Conservation (phyloP, 2,797 vertebrate genomes). For the Mus caroli region DNA sequence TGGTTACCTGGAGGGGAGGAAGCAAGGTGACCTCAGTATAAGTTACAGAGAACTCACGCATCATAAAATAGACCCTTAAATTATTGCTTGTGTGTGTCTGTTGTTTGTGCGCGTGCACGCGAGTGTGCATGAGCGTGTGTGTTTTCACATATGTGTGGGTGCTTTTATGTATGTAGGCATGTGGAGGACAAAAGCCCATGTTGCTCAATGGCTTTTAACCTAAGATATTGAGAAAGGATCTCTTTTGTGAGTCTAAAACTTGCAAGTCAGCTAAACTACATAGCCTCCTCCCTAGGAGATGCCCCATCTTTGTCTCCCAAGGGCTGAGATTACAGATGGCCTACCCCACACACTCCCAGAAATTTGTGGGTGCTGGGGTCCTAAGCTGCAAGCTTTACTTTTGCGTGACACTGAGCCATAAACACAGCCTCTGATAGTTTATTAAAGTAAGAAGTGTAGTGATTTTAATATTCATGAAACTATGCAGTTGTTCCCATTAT, state of each 20-base stretch:
- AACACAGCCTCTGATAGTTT: background rate
- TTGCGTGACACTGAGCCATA: background rate
- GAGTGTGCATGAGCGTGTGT: background rate
- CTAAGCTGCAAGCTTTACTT: background rate
- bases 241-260: background rate
- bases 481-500: background rate
- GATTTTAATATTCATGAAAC: background rate
- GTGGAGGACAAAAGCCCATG: background rate
- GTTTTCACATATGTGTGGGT: background rate
- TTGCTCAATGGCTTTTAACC: background rate
- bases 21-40: background rate
- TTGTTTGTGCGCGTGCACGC: background rate
- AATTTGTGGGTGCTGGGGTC: background rate
- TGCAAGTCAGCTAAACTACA: background rate
- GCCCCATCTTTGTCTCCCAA: background rate
- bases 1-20: background rate
- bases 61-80: background rate
- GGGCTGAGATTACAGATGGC: background rate
- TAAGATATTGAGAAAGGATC: background rate
- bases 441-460: background rate
- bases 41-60: background rate
- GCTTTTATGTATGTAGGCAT: background rate
- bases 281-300: background rate
- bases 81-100: background rate
- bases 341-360: background rate